Percentiles rank a stretch among this genome's conserved stretches.
Evolutionary conservation across 2,797 vertebrate genomes (phyloP).

Genomic region (Danio albolineatus): DNA sequence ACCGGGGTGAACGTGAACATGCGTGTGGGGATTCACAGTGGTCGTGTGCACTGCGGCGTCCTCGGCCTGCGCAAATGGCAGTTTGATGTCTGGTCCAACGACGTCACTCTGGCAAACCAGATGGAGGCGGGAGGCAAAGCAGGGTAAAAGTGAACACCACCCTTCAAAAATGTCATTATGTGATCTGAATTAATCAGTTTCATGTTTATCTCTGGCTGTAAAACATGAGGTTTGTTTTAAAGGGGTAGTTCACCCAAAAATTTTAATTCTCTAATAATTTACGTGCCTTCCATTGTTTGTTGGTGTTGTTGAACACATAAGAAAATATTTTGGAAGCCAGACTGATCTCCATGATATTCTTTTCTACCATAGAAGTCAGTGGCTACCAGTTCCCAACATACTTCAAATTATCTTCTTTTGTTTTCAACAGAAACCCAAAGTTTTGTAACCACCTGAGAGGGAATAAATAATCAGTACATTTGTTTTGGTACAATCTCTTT

Average conservation of each 20-base stretch:
- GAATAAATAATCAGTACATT: no score
- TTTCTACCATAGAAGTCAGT: no score
- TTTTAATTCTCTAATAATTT: no score
- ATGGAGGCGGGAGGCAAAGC: slow-evolving; percentile 95
- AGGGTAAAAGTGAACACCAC: slow-evolving; percentile 77
- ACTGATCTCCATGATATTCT: no score
- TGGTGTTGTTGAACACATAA: no score
- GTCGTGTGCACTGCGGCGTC: slow-evolving; percentile 94
- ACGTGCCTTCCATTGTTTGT: neutral
- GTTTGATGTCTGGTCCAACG: slow-evolving; percentile 98
- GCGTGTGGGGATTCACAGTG: slow-evolving; percentile 97
- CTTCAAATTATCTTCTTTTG: no score
- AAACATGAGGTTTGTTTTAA: neutral
- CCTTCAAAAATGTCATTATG: neutral
- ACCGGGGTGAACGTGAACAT: slow-evolving; percentile 97
- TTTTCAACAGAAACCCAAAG: no score
- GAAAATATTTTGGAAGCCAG: no score
- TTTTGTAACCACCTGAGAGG: no score
- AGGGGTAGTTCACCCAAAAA: neutral
- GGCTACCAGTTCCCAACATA: no score
- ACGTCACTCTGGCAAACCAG: slow-evolving; percentile 94
- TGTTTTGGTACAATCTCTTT: no score
- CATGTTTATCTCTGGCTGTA: neutral
- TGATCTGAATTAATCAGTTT: neutral
- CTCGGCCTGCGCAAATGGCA: slow-evolving; percentile 97